Base-by-base conservation (phyloP, 1,140 invertebrate genomes). In the Listronotus oregonensis region DNA sequence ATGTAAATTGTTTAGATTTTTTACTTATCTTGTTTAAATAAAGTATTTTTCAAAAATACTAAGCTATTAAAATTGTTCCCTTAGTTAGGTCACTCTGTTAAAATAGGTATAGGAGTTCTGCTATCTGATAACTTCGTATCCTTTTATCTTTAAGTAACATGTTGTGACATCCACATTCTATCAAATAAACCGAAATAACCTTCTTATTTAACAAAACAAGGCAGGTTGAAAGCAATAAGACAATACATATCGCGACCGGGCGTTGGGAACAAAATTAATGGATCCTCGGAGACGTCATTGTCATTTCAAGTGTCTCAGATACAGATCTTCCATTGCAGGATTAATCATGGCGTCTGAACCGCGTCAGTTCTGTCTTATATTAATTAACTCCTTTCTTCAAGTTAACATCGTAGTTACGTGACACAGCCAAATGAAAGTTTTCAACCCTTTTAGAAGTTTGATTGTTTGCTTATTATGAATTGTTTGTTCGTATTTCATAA, bases 371-470 rank as follows among this genome's bases (percentile, higher is more conserved):
- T 49, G 58, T 58, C 46, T 70, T 67, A 67, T 56, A 54, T 70
- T 70, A 70, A 70, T 70, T 70, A 70, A 70, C 64, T 67, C 60
- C 68, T 70, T 70, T 70, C 64, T 64, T 70, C 60, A 49, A 43
- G 59, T 66, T 70, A 70, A 67, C 68, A 69, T 69, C 60, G 49
- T 69, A 64, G 68, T 69, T 69, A 67, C 65, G 64, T 64, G 52
- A 57, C 62, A 50, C 12, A 43, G 52, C 42, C 51, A 56, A 43
- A 51, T 27, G 47, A 55, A 63, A 54, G 31, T 64, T 64, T 64
- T 49, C 52, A 56, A 64, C 51, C 62, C 62, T 44, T 54, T 64
- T 42, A 11, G 27, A 46, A 63, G 50, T 55, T 49, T 56, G 43
- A 34, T 21, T 56, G 34, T 61, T 61, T 61, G 21, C 34, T 61